Evolutionary conservation across 2,888 invertebrate species (phyloP).

Genomic region (Exephanes ischioxanthus): DNA sequence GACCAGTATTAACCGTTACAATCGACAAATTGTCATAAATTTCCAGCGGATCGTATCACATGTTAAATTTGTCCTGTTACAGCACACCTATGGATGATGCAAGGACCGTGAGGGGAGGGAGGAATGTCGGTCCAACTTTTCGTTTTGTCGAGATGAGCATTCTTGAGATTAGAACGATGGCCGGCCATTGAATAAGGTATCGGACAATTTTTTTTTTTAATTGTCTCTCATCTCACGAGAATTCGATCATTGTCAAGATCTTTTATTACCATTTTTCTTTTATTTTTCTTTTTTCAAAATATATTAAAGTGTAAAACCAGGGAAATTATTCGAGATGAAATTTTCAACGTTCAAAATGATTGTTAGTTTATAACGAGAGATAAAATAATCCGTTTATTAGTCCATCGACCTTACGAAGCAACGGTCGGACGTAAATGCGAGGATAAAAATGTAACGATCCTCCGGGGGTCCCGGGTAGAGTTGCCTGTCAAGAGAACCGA

Average conservation of each 20-base stretch:
- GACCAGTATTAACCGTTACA: neutral
- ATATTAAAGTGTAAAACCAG: neutral
- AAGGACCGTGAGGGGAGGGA: neutral
- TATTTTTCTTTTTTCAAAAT: neutral
- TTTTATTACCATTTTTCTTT: neutral
- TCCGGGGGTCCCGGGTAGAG: neutral
- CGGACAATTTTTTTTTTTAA: neutral
- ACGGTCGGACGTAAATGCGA: conserved; percentile 1
- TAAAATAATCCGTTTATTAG: neutral
- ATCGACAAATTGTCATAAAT: neutral
- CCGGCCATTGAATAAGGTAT: neutral
- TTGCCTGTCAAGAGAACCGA: conserved; percentile 54
- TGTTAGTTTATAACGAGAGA: neutral
- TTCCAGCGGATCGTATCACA: neutral
- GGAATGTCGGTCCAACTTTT: neutral
- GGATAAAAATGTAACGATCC: conserved; percentile 41
- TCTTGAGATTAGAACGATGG: neutral
- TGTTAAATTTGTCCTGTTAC: neutral
- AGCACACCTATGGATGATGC: neutral
- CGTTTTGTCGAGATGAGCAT: neutral
- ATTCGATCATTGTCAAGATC: neutral
- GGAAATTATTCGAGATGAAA: neutral
- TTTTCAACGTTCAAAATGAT: neutral
- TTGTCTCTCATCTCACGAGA: neutral
- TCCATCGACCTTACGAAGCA: conserved; percentile 9